A percentile compares a stretch with the other conserved stretches of the same genome.
Evolutionary conservation across 2,888 invertebrate species (phyloP).

Genomic region (Catocala fraxini): DNA sequence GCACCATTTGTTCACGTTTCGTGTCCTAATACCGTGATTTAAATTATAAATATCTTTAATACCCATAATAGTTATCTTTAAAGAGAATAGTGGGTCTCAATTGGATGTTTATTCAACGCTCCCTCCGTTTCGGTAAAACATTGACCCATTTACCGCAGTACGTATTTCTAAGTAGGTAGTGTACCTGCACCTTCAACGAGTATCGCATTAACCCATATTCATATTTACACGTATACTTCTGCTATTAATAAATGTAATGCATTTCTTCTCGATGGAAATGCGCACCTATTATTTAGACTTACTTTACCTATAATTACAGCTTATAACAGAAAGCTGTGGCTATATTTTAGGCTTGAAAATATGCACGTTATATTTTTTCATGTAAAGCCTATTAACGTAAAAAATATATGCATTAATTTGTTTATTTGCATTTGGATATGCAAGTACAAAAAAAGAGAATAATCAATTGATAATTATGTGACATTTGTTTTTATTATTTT

Average conservation of each 20-base stretch:
- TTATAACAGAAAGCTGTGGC: too few species aligned
- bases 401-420: too few species aligned
- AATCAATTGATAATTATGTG: too few species aligned
- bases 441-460: too few species aligned
- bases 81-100: background rate
- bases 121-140: background rate
- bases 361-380: too few species aligned
- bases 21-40: too few species aligned
- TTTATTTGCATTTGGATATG: too few species aligned
- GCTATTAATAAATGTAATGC: background rate
- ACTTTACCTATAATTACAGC: background rate
- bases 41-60: too few species aligned
- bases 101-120: background rate
- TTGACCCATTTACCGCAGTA: background rate
- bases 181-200: conserved; percentile 2
- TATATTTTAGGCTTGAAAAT: too few species aligned
- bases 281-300: background rate
- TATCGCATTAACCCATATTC: conserved; percentile 8
- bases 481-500: too few species aligned
- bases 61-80: background rate
- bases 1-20: too few species aligned
- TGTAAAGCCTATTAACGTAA: too few species aligned
- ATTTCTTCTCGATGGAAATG: background rate
- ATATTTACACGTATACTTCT: background rate
- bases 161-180: background rate